Evolutionary conservation across 2,797 vertebrate species (phyloP), one percentile per base, ranked within the genome.

Genomic region (Streptopelia turtur): DNA sequence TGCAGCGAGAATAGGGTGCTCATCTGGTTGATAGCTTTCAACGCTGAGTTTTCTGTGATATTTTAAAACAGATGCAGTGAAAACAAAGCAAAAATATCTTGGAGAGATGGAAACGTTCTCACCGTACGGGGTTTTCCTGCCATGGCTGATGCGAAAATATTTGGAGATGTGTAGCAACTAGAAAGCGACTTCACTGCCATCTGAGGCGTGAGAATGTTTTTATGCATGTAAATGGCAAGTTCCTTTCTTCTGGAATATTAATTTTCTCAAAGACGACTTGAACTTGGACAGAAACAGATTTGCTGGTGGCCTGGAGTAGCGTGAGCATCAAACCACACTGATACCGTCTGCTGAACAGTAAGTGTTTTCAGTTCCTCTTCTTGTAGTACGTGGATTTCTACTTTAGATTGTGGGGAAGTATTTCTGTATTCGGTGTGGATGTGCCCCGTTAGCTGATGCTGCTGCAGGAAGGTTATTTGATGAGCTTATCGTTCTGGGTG

Each of bases 11-110:
- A 3, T 2, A 41, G 66, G 13, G 63, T 57, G 61, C 66, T 91
- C 1, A 1, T 49, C 53, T 88, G 87, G 80, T 70, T 4, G 10
- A 1, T 72, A 2, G 45, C 77, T 96, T 95, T 94, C 86, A 70
- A 53, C 85, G 5, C 64, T 11, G 50, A 30, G 53, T 64, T 64
- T 89, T 92, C 79, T 87, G 68, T 90, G 71, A 84, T 83, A 17
- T 71, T 95, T 71, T 84, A 45, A 90, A 83, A 69, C 81, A 95
- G 79, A 87, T 92, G 89, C 68, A 83, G 55, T 56, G 72, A 53
- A 88, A 94, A 69, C 47, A 61, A 78, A 81, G 78, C 77, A 27
- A 37, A 60, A 76, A 43, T 64, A n/a, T 61, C 6, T 1, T 6
- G 28, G 87, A 47, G 79, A 87, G 55, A n/a, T 84, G 50, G 64